Conservation (phyloP, 2,113 vertebrate species). For the Pipra filicauda region DNA sequence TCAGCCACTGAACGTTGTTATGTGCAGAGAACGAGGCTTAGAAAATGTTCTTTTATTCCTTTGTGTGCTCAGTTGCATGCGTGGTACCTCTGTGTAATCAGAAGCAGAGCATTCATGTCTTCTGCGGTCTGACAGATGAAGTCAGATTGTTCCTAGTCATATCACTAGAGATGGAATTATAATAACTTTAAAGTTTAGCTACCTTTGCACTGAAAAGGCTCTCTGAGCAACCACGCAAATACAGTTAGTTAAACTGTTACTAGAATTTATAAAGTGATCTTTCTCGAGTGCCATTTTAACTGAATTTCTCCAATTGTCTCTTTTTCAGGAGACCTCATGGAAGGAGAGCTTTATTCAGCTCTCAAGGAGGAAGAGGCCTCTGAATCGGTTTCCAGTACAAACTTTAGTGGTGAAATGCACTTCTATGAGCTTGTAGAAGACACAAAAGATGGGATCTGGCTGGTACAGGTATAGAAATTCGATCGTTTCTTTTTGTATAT, state of each 20-base stretch:
- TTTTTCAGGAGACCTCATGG: slow-evolving; percentile 88
- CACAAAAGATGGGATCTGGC: slow-evolving; percentile 98
- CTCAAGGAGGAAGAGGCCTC: slow-evolving; percentile 92
- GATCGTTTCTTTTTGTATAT: neutral
- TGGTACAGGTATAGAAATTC: slow-evolving; percentile 87
- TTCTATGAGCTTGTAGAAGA: slow-evolving; percentile 98
- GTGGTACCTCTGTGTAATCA: neutral
- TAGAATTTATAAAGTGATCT: neutral
- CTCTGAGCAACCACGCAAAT: neutral
- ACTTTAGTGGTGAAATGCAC: slow-evolving; percentile 97
- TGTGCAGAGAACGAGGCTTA: neutral
- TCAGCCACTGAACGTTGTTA: neutral
- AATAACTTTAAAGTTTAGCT: neutral
- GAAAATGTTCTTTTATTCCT: neutral
- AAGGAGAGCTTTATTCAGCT: slow-evolving; percentile 96
- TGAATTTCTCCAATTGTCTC: neutral
- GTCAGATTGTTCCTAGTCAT: neutral
- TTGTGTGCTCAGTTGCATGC: accelerated
- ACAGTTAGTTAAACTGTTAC: neutral
- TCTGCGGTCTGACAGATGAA: neutral
- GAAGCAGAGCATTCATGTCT: neutral
- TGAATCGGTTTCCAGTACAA: slow-evolving; percentile 86
- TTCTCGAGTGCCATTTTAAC: neutral
- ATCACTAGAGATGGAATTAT: neutral
- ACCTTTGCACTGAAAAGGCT: neutral